Evolutionary conservation across 2,888 invertebrate genomes (phyloP).

Genomic region (Tipula lateralis): DNA sequence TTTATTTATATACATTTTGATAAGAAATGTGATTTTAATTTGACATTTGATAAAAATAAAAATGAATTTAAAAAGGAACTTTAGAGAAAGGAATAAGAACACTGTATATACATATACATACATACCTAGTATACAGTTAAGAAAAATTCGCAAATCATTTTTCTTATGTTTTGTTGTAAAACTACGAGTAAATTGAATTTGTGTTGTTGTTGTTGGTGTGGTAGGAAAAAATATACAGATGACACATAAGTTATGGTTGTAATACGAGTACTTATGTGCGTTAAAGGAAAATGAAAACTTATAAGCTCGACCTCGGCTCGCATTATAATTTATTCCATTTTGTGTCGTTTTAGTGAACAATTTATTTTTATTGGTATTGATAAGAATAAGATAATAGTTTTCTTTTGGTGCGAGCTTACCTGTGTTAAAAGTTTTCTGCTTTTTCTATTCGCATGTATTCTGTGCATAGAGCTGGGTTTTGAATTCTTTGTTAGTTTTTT

Average conservation of each 20-base stretch:
- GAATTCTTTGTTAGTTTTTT: background rate
- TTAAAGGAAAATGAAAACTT: background rate
- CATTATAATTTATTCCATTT: background rate
- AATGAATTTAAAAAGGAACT: background rate
- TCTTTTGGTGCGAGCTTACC: background rate
- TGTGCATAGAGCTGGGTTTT: background rate
- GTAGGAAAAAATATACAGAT: background rate
- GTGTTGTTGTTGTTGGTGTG: background rate
- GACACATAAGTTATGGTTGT: background rate
- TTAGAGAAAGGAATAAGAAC: background rate
- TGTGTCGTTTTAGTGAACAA: background rate
- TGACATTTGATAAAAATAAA: constrained; percentile 13
- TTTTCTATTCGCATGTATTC: too few relatives aligned
- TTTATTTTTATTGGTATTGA: constrained; percentile 1
- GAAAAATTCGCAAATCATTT: constrained; percentile 14
- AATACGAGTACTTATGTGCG: background rate
- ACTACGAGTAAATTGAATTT: constrained; percentile 13
- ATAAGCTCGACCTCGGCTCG: background rate
- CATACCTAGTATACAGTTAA: background rate
- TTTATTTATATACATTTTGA: background rate
- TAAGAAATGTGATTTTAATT: constrained; percentile 24
- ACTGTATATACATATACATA: background rate
- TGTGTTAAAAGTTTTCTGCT: background rate
- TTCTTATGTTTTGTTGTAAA: background rate
- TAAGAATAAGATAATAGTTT: background rate